Conservation (phyloP, 2,113 vertebrate species). For the Serilophus lunatus region DNA sequence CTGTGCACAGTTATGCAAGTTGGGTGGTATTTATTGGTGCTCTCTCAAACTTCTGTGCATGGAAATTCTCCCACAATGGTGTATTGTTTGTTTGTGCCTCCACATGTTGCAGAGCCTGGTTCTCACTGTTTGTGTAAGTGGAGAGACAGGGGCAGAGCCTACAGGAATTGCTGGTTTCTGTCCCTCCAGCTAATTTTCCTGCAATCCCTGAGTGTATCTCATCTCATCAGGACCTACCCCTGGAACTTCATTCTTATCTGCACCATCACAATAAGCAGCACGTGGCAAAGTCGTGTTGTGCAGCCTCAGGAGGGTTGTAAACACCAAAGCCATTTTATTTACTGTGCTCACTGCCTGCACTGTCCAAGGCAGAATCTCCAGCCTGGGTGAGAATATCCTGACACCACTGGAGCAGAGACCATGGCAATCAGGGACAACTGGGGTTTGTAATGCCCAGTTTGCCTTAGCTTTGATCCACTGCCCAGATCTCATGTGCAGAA, state of each 20-base stretch:
- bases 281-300: rapidly evolving
- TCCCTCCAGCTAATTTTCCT: not conserved
- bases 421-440: not conserved
- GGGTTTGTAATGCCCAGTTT: not conserved
- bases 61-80: not conserved
- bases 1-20: not conserved
- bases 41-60: not conserved
- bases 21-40: not conserved
- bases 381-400: not conserved
- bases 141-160: not conserved
- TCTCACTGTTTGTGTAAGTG: not conserved
- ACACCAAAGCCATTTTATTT: not conserved
- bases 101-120: not conserved
- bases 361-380: not conserved
- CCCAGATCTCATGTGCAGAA: not conserved
- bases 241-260: not conserved
- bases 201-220: not conserved
- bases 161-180: not conserved
- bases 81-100: not conserved
- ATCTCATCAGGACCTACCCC: not conserved
- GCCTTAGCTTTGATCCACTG: not conserved
- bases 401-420: no score
- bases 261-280: not conserved
- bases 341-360: not conserved
- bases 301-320: not conserved